Evolutionary conservation across 2,797 vertebrate species (phyloP).

Genomic region (Enteromius thamalakanensis): DNA sequence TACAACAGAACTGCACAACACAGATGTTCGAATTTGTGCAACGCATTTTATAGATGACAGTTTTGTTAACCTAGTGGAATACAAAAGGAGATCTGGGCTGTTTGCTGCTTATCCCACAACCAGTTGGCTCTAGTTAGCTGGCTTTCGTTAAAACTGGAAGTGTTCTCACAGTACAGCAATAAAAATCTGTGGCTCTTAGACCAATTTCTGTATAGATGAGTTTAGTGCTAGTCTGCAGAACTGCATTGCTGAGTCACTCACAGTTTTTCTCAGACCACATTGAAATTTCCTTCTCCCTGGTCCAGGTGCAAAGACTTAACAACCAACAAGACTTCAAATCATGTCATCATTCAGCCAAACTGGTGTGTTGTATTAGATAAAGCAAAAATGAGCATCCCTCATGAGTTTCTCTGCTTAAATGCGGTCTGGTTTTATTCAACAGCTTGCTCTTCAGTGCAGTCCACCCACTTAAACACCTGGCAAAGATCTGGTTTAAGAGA

Average conservation of each 20-base stretch:
- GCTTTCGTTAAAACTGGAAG: constrained; percentile 1
- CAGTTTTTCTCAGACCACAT: constrained; percentile 4
- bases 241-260: constrained; percentile 32
- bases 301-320: constrained; percentile 8
- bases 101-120: background rate
- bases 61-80: no score
- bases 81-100: background rate
- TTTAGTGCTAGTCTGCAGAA: background rate
- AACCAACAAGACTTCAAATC: background rate
- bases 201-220: background rate
- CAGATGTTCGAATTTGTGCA: no score
- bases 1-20: no score
- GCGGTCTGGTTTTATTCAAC: background rate
- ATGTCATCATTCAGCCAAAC: constrained; percentile 18
- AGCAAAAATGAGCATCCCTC: background rate
- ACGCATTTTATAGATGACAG: no score
- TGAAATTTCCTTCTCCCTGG: background rate
- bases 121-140: constrained; percentile 11
- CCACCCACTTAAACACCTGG: background rate
- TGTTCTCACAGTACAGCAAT: background rate
- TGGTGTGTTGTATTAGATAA: background rate
- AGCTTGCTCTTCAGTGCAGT: background rate
- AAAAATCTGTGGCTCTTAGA: constrained; percentile 18
- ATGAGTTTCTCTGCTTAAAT: background rate
- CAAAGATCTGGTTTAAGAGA: constrained; percentile 24